phyloP scores from a whole-genome alignment of 2,113 vertebrate genomes.

The Boleophthalmus pectinirostris region DNA sequence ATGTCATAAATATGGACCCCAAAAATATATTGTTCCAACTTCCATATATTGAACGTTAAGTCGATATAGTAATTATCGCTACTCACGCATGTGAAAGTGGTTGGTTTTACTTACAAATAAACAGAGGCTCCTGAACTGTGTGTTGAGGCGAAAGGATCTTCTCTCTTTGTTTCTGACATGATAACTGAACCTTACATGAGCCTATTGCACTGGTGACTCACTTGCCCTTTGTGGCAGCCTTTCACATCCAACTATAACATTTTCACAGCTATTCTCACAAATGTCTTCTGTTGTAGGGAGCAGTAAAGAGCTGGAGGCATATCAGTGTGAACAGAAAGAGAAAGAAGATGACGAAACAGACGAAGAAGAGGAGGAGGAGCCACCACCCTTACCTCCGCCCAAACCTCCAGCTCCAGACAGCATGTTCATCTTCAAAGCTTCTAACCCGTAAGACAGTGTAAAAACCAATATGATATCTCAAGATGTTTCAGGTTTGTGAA shows the following conservation, averaged over 20 bases:
- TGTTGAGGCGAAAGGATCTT: conserved; percentile 2
- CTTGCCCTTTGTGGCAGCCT: conserved; percentile 25
- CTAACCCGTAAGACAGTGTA: conserved; percentile 89
- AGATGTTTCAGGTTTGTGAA: background rate
- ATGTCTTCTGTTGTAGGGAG: conserved; percentile 61
- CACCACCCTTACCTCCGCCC: conserved; percentile 70
- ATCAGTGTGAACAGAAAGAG: conserved; percentile 51
- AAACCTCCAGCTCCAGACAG: conserved; percentile 90
- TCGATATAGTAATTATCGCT: too few relatives aligned
- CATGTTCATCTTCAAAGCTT: conserved; percentile 98
- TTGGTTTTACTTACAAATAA: too few relatives aligned
- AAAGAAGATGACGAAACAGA: conserved; percentile 63
- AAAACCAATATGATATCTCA: too few relatives aligned
- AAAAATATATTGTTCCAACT: too few relatives aligned
- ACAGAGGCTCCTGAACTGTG: too few relatives aligned
- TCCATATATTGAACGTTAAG: too few relatives aligned
- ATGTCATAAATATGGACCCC: too few relatives aligned
- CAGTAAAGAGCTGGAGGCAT: conserved; percentile 75
- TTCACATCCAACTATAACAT: conserved; percentile 19
- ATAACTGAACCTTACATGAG: conserved; percentile 13
- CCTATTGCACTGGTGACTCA: conserved; percentile 39
- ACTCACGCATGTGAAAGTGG: too few relatives aligned
- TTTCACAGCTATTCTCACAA: conserved; percentile 8
- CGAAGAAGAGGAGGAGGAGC: conserved; percentile 45
- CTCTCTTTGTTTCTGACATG: conserved; percentile 37